Evolutionary conservation across 2,113 vertebrate genomes (phyloP).

Genomic region (Lycaon pictus): DNA sequence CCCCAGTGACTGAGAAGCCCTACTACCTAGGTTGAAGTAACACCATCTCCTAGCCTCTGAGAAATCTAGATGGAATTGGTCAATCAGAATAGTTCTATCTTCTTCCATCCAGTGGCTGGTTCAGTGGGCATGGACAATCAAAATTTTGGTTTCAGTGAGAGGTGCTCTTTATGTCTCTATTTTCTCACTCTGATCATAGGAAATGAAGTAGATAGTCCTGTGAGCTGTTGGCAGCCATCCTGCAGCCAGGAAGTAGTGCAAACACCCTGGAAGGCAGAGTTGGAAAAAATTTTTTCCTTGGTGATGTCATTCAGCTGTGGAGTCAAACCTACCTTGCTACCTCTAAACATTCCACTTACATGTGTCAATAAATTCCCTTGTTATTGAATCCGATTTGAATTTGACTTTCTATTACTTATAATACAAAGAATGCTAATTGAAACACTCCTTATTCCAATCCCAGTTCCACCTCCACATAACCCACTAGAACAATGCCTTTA

Average conservation of each 20-base stretch:
- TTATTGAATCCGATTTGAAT: neutral
- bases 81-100: neutral
- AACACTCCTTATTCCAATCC: neutral
- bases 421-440: neutral
- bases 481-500: slow-evolving; percentile 9
- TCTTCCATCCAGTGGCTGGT: neutral
- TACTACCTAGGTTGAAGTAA: neutral
- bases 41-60: neutral
- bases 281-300: neutral
- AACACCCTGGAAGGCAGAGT: neutral
- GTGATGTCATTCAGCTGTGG: neutral
- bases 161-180: neutral
- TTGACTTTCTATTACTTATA: slow-evolving; percentile 24
- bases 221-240: neutral
- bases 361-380: slow-evolving; percentile 13
- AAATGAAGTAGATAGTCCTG: neutral
- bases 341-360: neutral
- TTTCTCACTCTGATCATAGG: neutral
- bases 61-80: neutral
- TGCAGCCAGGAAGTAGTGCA: neutral
- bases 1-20: neutral
- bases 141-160: neutral
- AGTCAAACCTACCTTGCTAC: neutral
- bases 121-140: neutral
- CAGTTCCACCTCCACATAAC: neutral